Percentiles rank a stretch among this genome's conserved stretches.
phyloP scores from a whole-genome alignment of 2,113 vertebrate species.

The Centrocercus urophasianus region DNA sequence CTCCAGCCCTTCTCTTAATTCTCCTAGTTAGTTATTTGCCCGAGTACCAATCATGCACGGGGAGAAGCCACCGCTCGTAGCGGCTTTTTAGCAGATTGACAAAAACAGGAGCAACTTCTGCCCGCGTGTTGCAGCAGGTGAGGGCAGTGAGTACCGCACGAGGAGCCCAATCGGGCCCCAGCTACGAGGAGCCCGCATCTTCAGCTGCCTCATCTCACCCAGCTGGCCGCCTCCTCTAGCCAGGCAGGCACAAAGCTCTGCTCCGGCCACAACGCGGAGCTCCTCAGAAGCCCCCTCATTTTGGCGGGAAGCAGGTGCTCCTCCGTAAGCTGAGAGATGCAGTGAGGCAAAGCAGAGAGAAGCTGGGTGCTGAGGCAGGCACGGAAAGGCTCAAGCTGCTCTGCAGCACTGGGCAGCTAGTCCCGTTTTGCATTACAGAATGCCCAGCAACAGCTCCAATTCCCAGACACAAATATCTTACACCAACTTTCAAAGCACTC shows the following conservation, averaged over 20 bases:
- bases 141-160: fast-evolving
- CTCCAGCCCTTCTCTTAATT: not conserved
- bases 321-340: fast-evolving
- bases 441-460: fast-evolving
- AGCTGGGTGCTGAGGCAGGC: not conserved
- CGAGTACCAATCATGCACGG: not conserved
- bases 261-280: not conserved
- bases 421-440: fast-evolving
- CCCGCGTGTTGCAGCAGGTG: not conserved
- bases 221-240: not conserved
- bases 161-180: too few species aligned
- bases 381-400: not conserved
- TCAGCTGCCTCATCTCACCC: not conserved
- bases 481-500: not conserved
- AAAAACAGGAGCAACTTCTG: not conserved
- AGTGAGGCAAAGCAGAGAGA: not conserved
- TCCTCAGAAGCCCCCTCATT: not conserved
- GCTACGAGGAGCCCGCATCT: not conserved
- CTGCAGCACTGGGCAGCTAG: not conserved
- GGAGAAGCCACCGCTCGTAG: not conserved
- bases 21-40: not conserved
- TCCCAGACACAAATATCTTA: not conserved
- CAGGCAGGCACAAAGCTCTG: not conserved
- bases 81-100: not conserved
- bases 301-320: too few species aligned